Evolutionary conservation across 2,888 invertebrate genomes (phyloP).

Genomic region (Galerucella nymphaeae): DNA sequence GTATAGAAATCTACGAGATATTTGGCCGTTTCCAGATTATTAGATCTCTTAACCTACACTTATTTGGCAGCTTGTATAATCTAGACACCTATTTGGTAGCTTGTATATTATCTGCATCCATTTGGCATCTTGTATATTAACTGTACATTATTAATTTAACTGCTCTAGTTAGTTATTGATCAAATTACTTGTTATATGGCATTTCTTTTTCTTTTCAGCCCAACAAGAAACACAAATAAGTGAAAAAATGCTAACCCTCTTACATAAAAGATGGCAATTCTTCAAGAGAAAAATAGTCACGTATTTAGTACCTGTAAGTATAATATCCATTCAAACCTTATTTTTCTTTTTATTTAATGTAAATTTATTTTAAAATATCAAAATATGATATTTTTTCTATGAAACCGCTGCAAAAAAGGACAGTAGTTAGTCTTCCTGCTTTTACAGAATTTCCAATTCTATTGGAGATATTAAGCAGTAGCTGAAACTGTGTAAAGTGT

Average conservation of each 20-base stretch:
- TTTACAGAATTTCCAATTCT: too few relatives aligned
- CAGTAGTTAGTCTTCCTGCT: too few relatives aligned
- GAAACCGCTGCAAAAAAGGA: too few relatives aligned
- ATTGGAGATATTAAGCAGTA: too few relatives aligned
- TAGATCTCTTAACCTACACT: too few relatives aligned
- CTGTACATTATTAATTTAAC: not conserved
- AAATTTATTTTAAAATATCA: too few relatives aligned
- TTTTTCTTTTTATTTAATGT: not conserved
- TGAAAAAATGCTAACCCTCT: not conserved
- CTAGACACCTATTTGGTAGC: too few relatives aligned
- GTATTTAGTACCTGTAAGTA: conserved; percentile 28
- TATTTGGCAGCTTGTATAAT: too few relatives aligned
- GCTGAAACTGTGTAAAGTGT: too few relatives aligned
- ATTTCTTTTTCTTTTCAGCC: not conserved
- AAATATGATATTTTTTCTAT: too few relatives aligned
- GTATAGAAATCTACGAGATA: too few relatives aligned
- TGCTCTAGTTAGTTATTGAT: not conserved
- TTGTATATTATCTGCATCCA: not conserved
- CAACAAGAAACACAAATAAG: not conserved
- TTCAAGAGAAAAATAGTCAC: conserved; percentile 25
- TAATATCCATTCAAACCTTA: not conserved
- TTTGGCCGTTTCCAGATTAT: too few relatives aligned
- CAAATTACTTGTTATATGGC: not conserved
- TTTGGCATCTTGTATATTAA: not conserved
- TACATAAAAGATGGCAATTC: conserved; percentile 31